Evolutionary conservation across 1,140 invertebrate species (phyloP).

Genomic region (Drosophila athabasca): DNA sequence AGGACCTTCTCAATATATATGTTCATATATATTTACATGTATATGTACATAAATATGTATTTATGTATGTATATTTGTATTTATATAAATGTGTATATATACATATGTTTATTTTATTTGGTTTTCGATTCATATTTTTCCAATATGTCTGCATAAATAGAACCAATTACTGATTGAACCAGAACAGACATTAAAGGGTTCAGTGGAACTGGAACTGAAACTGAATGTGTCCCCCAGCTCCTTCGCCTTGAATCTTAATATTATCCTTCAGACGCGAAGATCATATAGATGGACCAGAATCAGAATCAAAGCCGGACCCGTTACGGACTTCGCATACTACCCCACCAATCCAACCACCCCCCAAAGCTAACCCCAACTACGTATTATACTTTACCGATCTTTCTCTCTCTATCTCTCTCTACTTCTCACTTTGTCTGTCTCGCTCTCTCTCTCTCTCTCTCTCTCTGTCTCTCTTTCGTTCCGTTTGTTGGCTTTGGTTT

Average conservation of each 20-base stretch:
- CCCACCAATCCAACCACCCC: conserved; percentile 16
- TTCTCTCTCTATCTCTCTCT: conserved; percentile 26
- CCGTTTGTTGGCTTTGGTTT: conserved; percentile 52
- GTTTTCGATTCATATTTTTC: conserved; percentile 48
- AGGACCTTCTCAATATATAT: conserved; percentile 60
- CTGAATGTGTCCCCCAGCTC: neutral
- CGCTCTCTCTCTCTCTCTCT: conserved; percentile 34
- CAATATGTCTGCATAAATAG: conserved; percentile 24
- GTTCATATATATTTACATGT: neutral
- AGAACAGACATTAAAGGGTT: conserved; percentile 3
- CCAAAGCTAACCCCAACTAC: conserved; percentile 32
- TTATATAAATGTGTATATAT: conserved; percentile 12
- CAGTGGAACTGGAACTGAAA: conserved; percentile 4
- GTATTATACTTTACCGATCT: conserved; percentile 41
- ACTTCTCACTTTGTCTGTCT: conserved; percentile 17
- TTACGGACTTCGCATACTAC: neutral
- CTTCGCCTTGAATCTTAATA: too few species aligned
- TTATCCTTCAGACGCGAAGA: too few species aligned
- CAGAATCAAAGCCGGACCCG: conserved; percentile 9
- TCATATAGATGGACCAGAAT: too few species aligned
- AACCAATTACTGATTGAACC: conserved; percentile 18
- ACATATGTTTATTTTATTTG: conserved; percentile 25
- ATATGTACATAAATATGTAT: conserved; percentile 14
- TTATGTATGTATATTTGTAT: conserved; percentile 1
- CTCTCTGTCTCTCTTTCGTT: conserved; percentile 39